A percentile compares a stretch with the other conserved stretches of the same genome.
Evolutionary conservation across 2,797 vertebrate genomes (phyloP).

Genomic region (Pangasius macronema): DNA sequence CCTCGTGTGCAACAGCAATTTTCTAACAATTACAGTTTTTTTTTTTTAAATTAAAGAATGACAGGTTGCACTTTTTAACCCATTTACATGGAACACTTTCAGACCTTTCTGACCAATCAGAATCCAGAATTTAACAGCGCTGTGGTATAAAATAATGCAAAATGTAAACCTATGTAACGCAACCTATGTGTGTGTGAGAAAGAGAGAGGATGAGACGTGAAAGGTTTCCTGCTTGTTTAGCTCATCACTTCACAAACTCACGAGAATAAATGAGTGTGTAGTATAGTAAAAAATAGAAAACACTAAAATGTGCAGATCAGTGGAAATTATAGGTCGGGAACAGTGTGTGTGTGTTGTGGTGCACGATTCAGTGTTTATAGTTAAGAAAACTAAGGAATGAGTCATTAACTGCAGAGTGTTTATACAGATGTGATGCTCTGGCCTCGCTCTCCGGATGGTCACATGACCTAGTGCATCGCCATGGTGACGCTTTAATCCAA

Average conservation of each 20-base stretch:
- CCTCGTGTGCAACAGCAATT: background rate
- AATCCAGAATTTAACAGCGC: background rate
- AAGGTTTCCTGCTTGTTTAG: background rate
- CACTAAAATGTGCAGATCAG: too few species aligned
- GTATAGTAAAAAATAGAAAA: too few species aligned
- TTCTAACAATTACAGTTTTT: background rate
- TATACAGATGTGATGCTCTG: background rate
- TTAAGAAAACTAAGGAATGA: background rate
- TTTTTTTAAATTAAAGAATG: background rate
- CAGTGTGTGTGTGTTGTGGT: background rate
- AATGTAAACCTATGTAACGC: background rate
- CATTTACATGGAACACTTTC: background rate
- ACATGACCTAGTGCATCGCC: background rate
- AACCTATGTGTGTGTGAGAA: too few species aligned
- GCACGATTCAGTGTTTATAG: background rate
- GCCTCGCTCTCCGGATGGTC: background rate
- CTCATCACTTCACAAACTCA: background rate
- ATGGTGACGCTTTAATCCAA: background rate
- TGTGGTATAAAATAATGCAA: background rate
- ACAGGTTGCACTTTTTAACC: background rate
- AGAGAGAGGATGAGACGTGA: background rate
- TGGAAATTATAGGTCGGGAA: too few species aligned
- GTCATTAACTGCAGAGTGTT: background rate
- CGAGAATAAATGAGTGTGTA: background rate
- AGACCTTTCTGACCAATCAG: slow-evolving; percentile 6